Evolutionary conservation across 2,113 vertebrate species (phyloP).

Genomic region (Lepidothrix coronata): DNA sequence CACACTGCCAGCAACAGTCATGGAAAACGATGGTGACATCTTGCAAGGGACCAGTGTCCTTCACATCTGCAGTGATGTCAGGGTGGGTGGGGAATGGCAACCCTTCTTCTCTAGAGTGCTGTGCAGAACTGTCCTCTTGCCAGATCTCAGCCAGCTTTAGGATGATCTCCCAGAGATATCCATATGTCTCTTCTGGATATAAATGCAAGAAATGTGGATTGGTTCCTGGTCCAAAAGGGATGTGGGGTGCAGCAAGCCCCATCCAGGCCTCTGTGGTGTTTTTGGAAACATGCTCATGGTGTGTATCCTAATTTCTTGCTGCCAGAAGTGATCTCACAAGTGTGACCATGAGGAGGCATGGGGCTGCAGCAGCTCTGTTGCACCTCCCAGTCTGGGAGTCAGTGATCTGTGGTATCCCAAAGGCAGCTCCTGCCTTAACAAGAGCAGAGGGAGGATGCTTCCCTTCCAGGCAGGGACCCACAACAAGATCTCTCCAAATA

Average conservation of each 20-base stretch:
- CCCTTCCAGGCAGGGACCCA: fast-evolving
- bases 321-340: neutral
- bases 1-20: neutral
- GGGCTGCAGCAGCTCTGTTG: neutral
- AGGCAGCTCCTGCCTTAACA: neutral
- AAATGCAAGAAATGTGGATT: neutral
- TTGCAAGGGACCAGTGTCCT: fast-evolving
- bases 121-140: neutral
- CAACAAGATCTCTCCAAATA: neutral
- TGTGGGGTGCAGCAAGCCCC: fast-evolving
- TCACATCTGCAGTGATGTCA: neutral
- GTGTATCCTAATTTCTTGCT: fast-evolving
- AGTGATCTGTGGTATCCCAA: neutral
- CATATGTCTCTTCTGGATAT: neutral
- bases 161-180: neutral
- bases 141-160: neutral
- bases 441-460: fast-evolving
- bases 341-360: neutral
- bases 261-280: fast-evolving
- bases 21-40: neutral
- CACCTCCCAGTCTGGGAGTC: neutral
- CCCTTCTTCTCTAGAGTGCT: fast-evolving
- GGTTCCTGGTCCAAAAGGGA: neutral
- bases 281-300: fast-evolving
- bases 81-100: neutral